Evolutionary conservation across 2,113 vertebrate species (phyloP).

Genomic region (Cephalophus harveyi): DNA sequence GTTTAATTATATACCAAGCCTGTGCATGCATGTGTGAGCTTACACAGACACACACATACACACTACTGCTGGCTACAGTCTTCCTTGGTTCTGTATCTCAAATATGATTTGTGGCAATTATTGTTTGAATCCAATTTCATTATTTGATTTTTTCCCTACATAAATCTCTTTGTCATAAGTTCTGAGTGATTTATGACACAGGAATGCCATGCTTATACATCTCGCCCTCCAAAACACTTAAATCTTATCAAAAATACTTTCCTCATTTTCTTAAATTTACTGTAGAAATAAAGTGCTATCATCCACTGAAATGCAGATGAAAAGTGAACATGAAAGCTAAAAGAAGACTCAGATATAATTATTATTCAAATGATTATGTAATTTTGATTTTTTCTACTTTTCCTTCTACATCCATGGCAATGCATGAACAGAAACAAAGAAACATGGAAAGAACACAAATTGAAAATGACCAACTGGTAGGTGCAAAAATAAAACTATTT

Average conservation of each 20-base stretch:
- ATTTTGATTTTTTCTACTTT: background rate
- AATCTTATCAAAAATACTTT: slow-evolving; percentile 67
- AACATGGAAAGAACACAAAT: background rate
- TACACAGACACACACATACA: background rate
- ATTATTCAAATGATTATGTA: background rate
- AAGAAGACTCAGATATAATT: background rate
- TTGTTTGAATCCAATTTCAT: slow-evolving; percentile 66
- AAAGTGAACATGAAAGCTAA: background rate
- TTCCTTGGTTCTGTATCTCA: slow-evolving; percentile 8
- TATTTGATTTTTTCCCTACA: slow-evolving; percentile 71
- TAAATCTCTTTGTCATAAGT: slow-evolving; percentile 68
- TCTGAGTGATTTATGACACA: slow-evolving; percentile 74
- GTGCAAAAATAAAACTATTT: background rate
- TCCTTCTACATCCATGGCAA: background rate
- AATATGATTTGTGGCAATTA: slow-evolving; percentile 65
- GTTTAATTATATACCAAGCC: background rate
- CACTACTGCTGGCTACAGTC: background rate
- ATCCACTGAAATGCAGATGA: background rate
- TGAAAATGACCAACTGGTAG: background rate
- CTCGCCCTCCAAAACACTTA: slow-evolving; percentile 56
- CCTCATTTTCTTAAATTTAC: slow-evolving; percentile 70
- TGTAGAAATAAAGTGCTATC: slow-evolving; percentile 11
- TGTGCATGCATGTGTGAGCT: background rate
- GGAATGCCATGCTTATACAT: slow-evolving; percentile 56
- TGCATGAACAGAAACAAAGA: slow-evolving; percentile 27